A percentile compares a stretch with the other conserved stretches of the same genome.
These are phyloP conservation scores for Syrista parreyssii DNA, from an alignment of 2,888 invertebrate genomes.

Conservation along the genomic window DNA sequence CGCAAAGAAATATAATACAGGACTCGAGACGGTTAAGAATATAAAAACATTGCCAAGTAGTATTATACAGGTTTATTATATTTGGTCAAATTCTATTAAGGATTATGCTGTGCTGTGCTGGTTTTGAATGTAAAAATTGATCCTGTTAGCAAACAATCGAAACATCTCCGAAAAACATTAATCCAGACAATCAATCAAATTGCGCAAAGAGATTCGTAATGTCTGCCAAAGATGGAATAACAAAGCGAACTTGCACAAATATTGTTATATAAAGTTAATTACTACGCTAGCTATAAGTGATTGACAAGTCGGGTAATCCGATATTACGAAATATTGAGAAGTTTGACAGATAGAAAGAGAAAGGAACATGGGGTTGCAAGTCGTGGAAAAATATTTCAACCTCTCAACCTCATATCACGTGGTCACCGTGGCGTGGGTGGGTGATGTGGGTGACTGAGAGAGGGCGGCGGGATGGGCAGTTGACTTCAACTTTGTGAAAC, in stretches of 20 bases:
- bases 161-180: neutral
- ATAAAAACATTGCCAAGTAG: neutral
- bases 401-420: neutral
- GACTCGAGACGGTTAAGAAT: neutral
- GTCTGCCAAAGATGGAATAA: neutral
- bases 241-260: neutral
- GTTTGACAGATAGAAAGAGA: neutral
- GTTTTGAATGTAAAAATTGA: neutral
- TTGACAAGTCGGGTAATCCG: neutral
- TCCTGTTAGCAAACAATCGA: neutral
- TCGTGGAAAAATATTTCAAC: no score
- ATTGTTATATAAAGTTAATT: neutral
- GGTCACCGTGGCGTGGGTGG: neutral
- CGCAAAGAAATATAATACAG: neutral
- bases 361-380: neutral
- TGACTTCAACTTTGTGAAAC: conserved; percentile 15
- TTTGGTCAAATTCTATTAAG: neutral
- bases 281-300: neutral
- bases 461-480: neutral
- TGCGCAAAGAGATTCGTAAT: neutral
- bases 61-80: neutral
- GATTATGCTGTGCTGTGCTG: no score
- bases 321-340: neutral
- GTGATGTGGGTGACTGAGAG: neutral
- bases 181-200: neutral